Evolutionary conservation across 2,113 vertebrate species (phyloP).

Genomic region (Ornithorhynchus anatinus): DNA sequence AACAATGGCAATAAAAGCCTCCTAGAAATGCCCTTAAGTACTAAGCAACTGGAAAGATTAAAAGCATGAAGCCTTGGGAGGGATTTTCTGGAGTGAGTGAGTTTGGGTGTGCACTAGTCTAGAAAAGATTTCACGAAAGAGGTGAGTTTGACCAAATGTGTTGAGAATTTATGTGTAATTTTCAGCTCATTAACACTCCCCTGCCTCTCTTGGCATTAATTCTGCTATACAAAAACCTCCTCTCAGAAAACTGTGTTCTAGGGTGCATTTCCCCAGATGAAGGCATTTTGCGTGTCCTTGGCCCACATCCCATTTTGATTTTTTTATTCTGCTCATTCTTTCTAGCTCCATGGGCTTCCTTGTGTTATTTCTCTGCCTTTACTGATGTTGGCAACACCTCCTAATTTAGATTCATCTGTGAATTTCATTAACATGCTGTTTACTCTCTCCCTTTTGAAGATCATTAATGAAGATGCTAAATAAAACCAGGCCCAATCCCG

Average conservation of each 20-base stretch:
- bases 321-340: not conserved
- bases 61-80: too few relatives aligned
- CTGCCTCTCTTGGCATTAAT: not conserved
- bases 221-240: not conserved
- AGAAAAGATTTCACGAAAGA: not conserved
- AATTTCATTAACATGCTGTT: not conserved
- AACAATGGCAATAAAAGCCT: too few relatives aligned
- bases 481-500: not conserved
- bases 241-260: not conserved
- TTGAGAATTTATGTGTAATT: not conserved
- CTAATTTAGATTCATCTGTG: not conserved
- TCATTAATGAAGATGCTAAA: accelerated
- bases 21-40: too few relatives aligned
- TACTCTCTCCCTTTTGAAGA: not conserved
- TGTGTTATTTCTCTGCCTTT: not conserved
- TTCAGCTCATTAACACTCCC: not conserved
- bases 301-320: not conserved
- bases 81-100: too few relatives aligned
- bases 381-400: not conserved
- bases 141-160: not conserved
- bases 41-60: too few relatives aligned
- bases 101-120: too few relatives aligned
- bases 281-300: not conserved
- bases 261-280: not conserved
- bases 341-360: not conserved